Evolutionary conservation across 2,888 invertebrate genomes (phyloP).

Genomic region (Chironomus riparius): DNA sequence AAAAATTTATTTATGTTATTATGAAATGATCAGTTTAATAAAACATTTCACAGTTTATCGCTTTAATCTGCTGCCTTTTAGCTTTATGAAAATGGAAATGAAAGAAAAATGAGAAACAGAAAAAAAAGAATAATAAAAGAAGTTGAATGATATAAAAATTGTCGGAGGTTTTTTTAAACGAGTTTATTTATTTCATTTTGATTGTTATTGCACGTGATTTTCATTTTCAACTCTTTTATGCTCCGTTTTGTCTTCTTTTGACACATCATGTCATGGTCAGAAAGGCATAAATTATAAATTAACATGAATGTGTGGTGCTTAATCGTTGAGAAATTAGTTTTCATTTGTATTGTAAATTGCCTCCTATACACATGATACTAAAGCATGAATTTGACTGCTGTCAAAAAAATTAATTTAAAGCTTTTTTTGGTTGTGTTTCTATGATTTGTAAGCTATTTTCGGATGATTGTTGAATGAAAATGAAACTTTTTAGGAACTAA

Average conservation of each 20-base stretch:
- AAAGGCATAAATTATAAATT: background rate
- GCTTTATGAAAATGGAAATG: too few relatives aligned
- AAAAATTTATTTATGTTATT: constrained; percentile 10
- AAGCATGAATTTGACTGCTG: too few relatives aligned
- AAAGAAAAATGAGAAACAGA: too few relatives aligned
- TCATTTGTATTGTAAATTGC: too few relatives aligned
- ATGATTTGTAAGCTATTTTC: too few relatives aligned
- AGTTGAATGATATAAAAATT: background rate
- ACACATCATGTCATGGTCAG: constrained; percentile 1
- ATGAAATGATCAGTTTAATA: constrained; percentile 21
- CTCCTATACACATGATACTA: too few relatives aligned
- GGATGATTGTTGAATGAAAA: too few relatives aligned
- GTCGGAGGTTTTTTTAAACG: background rate
- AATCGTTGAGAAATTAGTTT: background rate
- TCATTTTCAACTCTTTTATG: background rate
- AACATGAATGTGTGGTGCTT: background rate
- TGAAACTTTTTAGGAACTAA: too few relatives aligned
- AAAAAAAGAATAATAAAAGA: too few relatives aligned
- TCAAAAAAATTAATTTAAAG: too few relatives aligned
- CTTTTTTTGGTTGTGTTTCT: too few relatives aligned
- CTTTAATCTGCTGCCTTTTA: constrained; percentile 3
- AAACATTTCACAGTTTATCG: constrained; percentile 24
- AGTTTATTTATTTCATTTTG: background rate
- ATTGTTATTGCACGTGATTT: background rate
- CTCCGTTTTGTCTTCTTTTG: background rate